These are phyloP conservation scores for Leiothrix lutea DNA, from an alignment of 2,113 vertebrate species.

Conservation along the genomic window DNA sequence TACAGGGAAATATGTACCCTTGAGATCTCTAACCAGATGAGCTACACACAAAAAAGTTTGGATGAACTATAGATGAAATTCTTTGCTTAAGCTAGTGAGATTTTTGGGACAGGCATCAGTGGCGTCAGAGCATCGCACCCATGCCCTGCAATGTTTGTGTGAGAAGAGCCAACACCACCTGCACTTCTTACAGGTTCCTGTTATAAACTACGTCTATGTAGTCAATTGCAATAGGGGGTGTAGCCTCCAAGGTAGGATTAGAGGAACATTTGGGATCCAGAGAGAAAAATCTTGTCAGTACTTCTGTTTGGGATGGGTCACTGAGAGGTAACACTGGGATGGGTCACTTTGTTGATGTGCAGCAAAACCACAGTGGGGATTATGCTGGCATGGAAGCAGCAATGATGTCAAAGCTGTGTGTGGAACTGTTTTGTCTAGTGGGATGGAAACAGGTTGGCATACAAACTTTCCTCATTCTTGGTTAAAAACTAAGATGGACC, in stretches of 20 bases:
- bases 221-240: neutral
- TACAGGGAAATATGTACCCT: neutral
- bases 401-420: neutral
- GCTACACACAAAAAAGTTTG: neutral
- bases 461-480: neutral
- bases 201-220: neutral
- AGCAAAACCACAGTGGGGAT: neutral
- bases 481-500: neutral
- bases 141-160: accelerated
- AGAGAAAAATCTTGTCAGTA: neutral
- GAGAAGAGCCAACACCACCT: neutral
- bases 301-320: neutral
- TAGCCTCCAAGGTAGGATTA: neutral
- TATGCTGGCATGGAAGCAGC: neutral
- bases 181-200: neutral
- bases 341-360: neutral
- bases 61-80: neutral
- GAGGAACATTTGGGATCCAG: neutral
- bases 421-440: neutral
- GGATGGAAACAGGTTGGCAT: neutral
- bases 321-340: accelerated
- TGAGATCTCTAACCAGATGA: neutral
- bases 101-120: neutral
- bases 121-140: neutral
- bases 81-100: neutral